These are phyloP conservation scores for Neosilurus mollespiculum DNA, from an alignment of 2,797 vertebrate genomes.

Conservation along the genomic window DNA sequence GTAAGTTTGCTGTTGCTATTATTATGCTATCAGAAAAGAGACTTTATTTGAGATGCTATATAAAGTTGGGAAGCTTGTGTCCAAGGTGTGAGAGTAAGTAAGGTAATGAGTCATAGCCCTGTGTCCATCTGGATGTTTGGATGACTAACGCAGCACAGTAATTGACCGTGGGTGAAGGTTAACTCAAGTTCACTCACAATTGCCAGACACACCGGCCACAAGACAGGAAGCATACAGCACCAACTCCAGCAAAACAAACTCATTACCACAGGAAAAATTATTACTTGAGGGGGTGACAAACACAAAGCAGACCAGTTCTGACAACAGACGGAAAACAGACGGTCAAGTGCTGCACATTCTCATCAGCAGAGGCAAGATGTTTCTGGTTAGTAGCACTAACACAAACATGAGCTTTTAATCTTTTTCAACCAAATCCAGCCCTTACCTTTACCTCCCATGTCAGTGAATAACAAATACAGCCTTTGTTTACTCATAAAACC, in stretches of 20 bases:
- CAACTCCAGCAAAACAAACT: constrained; percentile 39
- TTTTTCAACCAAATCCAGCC: not conserved
- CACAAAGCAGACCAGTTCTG: constrained; percentile 26
- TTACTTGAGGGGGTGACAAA: constrained; percentile 12
- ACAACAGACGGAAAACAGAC: constrained; percentile 16
- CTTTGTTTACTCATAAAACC: not conserved
- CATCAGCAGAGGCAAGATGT: constrained; percentile 13
- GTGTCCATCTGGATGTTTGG: constrained; percentile 9
- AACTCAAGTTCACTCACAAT: constrained; percentile 47
- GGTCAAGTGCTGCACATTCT: not conserved
- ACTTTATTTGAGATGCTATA: constrained; percentile 28
- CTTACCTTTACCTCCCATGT: not conserved
- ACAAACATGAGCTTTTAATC: not conserved
- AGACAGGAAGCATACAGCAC: constrained; percentile 31
- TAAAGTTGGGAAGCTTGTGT: not conserved
- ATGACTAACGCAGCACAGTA: constrained; percentile 6
- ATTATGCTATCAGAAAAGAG: constrained; percentile 19
- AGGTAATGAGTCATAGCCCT: not conserved
- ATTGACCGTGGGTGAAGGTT: constrained; percentile 39
- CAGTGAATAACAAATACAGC: not conserved
- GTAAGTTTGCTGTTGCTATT: constrained; percentile 28
- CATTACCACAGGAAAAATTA: constrained; percentile 18
- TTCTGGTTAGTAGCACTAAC: constrained; percentile 4
- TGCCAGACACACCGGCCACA: constrained; percentile 31
- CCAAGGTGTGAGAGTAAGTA: constrained; percentile 9